Evolutionary conservation across 2,797 vertebrate species (phyloP).

Genomic region (Gallinago nigripennis): DNA sequence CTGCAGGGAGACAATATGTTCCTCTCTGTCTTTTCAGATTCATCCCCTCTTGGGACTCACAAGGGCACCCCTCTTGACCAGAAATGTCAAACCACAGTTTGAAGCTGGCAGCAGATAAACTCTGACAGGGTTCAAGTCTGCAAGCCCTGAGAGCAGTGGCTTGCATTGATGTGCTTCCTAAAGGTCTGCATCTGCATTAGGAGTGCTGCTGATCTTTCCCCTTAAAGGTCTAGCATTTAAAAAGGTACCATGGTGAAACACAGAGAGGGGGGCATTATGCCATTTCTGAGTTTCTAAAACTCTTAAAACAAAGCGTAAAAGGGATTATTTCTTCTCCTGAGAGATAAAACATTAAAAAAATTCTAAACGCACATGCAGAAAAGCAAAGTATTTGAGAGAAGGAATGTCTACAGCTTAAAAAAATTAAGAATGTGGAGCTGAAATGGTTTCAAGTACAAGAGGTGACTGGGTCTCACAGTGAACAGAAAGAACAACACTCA

Average conservation of each 20-base stretch:
- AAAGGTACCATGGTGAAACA: not conserved
- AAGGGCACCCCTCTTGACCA: constrained; percentile 54
- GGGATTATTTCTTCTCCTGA: not conserved
- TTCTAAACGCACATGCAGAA: not conserved
- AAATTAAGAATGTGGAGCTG: not conserved
- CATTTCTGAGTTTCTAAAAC: not conserved
- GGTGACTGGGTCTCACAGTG: not conserved
- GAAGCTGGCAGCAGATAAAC: constrained; percentile 34
- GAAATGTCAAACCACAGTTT: constrained; percentile 57
- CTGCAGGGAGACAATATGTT: constrained; percentile 42
- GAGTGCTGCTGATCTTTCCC: constrained; percentile 3
- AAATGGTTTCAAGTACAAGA: not conserved
- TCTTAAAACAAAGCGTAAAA: not conserved
- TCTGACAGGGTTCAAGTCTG: constrained; percentile 27
- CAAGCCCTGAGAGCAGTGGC: constrained; percentile 16
- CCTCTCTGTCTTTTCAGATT: constrained; percentile 40
- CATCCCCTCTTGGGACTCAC: constrained; percentile 2
- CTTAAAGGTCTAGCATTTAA: not conserved
- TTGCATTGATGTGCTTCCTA: constrained; percentile 25
- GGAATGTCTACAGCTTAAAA: not conserved
- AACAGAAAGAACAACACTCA: not conserved
- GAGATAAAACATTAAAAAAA: not conserved
- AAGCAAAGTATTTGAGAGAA: not conserved
- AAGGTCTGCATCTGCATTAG: constrained; percentile 27
- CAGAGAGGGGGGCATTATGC: not conserved